A percentile compares a stretch with the other conserved stretches of the same genome.
phyloP scores from a whole-genome alignment of 2,888 invertebrate genomes.

The Margaritifera margaritifera region DNA sequence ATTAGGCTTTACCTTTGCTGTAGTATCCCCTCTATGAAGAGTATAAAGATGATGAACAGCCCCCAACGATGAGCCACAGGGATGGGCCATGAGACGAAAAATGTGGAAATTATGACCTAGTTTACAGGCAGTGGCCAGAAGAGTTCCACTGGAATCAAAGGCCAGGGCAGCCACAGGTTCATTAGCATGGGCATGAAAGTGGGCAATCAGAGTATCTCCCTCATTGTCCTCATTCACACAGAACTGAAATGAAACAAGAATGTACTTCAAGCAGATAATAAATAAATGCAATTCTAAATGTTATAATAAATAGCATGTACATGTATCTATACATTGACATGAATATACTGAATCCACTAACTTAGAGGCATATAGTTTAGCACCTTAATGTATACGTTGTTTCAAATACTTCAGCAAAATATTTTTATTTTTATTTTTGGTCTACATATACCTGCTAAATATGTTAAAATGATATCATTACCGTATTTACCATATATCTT shows the following conservation, averaged over 20 bases:
- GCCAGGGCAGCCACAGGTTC: constrained; percentile 87
- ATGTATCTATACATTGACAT: not conserved
- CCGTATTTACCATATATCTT: too few species aligned
- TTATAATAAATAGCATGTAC: not conserved
- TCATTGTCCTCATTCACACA: constrained; percentile 77
- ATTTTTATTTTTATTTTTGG: too few species aligned
- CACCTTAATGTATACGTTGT: not conserved
- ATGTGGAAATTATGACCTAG: constrained; percentile 97
- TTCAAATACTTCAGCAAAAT: too few species aligned
- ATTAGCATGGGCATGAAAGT: constrained; percentile 82
- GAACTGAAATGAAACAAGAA: constrained; percentile 71
- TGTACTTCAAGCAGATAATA: not conserved
- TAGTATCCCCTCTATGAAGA: constrained; percentile 94
- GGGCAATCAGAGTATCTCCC: constrained; percentile 76
- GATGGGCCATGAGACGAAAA: constrained; percentile 94
- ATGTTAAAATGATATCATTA: too few species aligned
- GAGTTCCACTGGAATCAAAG: constrained; percentile 92
- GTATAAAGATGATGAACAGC: constrained; percentile 90
- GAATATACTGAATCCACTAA: too few species aligned
- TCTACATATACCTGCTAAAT: too few species aligned
- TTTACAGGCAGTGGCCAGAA: constrained; percentile 91
- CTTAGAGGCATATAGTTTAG: too few species aligned
- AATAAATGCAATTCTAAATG: not conserved
- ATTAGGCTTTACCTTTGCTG: constrained; percentile 83
- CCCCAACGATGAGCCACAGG: constrained; percentile 87